phyloP scores from a whole-genome alignment of 2,888 invertebrate species.

The Laspeyria flexula region DNA sequence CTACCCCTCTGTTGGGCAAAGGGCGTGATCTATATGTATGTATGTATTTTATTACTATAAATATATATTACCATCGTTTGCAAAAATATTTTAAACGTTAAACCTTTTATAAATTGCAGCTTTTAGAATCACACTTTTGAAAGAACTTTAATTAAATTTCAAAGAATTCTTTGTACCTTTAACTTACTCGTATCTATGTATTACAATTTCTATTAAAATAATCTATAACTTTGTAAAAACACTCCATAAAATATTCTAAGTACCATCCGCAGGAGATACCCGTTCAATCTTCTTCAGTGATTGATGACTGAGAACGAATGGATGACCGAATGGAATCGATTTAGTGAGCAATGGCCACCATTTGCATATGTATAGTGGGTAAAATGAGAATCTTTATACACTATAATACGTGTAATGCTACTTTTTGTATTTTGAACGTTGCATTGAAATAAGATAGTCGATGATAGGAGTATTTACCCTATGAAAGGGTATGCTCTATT shows the following conservation, averaged over 20 bases:
- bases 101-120: too few species aligned
- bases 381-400: slow-evolving; percentile 54
- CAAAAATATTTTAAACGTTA: too few species aligned
- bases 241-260: slow-evolving; percentile 39
- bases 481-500: slow-evolving; percentile 2
- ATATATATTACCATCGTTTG: too few species aligned
- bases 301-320: slow-evolving; percentile 77
- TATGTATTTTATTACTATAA: too few species aligned
- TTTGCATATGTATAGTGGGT: slow-evolving; percentile 79
- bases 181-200: not conserved
- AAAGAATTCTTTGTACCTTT: not conserved
- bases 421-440: slow-evolving; percentile 33
- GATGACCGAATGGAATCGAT: slow-evolving; percentile 81
- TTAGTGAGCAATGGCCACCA: slow-evolving; percentile 71
- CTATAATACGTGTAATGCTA: slow-evolving; percentile 21
- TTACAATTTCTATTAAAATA: not conserved
- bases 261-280: slow-evolving; percentile 50
- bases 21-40: too few species aligned
- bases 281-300: slow-evolving; percentile 74
- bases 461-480: slow-evolving; percentile 3
- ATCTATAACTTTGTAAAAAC: slow-evolving; percentile 24
- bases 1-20: too few species aligned
- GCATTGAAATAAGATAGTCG: slow-evolving; percentile 20
- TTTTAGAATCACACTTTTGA: too few species aligned
- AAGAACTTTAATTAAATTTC: too few species aligned